Percentiles rank a stretch among this genome's conserved stretches.
Evolutionary conservation across 2,113 vertebrate genomes (phyloP).

Genomic region (Burhinus oedicnemus): DNA sequence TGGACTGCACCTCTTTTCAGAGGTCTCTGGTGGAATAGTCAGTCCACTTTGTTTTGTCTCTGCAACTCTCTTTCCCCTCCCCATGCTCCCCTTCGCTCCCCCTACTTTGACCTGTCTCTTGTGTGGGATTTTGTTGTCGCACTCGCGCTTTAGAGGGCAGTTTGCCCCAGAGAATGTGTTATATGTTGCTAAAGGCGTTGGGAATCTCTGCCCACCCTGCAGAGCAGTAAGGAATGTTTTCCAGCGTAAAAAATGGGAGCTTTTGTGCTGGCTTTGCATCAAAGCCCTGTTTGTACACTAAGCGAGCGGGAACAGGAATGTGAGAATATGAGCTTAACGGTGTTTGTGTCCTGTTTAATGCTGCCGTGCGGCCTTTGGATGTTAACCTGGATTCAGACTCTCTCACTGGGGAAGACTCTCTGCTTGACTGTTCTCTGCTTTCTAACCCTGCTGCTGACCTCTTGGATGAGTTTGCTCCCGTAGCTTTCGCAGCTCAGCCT

Average conservation of each 20-base stretch:
- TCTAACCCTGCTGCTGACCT: conserved; percentile 87
- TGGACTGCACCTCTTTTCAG: accelerated
- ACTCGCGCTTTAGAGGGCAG: not conserved
- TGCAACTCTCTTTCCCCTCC: not conserved
- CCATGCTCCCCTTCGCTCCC: accelerated
- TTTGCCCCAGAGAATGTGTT: too few relatives aligned
- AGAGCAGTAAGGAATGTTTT: not conserved
- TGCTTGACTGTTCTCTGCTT: conserved; percentile 91
- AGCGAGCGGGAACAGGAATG: not conserved
- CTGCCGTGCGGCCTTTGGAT: conserved; percentile 26
- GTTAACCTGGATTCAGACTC: conserved; percentile 82
- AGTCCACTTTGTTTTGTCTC: not conserved
- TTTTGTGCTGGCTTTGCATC: not conserved
- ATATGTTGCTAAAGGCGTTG: not conserved
- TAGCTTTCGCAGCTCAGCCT: conserved; percentile 83
- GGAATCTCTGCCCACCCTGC: not conserved
- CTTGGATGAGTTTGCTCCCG: conserved; percentile 90
- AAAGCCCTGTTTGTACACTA: not conserved
- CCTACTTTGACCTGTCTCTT: not conserved
- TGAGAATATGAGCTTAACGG: not conserved
- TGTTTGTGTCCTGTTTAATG: conserved; percentile 71
- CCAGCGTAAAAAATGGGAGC: accelerated
- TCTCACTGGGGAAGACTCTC: conserved; percentile 88
- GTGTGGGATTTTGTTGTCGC: not conserved
- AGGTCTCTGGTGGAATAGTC: not conserved